phyloP scores from a whole-genome alignment of 2,888 invertebrate genomes.

The Corbicula japonica region DNA sequence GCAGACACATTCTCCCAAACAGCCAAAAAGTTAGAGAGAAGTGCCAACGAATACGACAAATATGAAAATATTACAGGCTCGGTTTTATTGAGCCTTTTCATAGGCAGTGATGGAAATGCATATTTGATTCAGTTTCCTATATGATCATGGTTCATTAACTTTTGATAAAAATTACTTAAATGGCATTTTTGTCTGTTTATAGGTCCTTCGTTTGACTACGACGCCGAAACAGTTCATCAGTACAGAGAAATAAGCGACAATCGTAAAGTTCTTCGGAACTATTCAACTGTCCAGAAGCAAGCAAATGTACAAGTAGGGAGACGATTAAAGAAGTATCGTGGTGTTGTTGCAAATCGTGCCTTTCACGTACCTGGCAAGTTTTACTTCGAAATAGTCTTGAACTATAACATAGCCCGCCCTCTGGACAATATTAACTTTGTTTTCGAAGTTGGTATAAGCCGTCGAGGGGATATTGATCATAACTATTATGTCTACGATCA shows the following conservation, averaged over 20 bases:
- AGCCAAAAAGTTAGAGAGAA: too few relatives aligned
- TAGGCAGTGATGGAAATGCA: too few relatives aligned
- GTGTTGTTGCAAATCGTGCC: conserved; percentile 62
- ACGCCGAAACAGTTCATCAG: conserved; percentile 66
- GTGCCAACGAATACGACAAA: too few relatives aligned
- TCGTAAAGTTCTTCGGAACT: conserved; percentile 59
- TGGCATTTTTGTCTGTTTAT: conserved; percentile 6
- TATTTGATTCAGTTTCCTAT: too few relatives aligned
- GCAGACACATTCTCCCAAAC: too few relatives aligned
- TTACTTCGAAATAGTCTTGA: conserved; percentile 65
- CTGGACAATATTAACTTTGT: conserved; percentile 72
- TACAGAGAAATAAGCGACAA: conserved; percentile 69
- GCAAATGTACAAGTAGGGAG: conserved; percentile 45
- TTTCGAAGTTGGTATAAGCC: conserved; percentile 69
- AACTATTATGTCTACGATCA: conserved; percentile 73
- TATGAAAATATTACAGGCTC: too few relatives aligned
- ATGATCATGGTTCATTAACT: too few relatives aligned
- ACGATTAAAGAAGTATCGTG: conserved; percentile 66
- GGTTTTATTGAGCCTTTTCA: too few relatives aligned
- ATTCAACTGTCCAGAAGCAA: conserved; percentile 55
- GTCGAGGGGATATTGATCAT: conserved; percentile 65
- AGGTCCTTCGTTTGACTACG: conserved; percentile 67
- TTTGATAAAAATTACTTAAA: too few relatives aligned
- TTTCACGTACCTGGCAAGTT: conserved; percentile 66
- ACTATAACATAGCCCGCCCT: conserved; percentile 59